Evolutionary conservation across 2,888 invertebrate species (phyloP), one percentile per base, ranked within the genome.

Genomic region (Xylocampa areola): DNA sequence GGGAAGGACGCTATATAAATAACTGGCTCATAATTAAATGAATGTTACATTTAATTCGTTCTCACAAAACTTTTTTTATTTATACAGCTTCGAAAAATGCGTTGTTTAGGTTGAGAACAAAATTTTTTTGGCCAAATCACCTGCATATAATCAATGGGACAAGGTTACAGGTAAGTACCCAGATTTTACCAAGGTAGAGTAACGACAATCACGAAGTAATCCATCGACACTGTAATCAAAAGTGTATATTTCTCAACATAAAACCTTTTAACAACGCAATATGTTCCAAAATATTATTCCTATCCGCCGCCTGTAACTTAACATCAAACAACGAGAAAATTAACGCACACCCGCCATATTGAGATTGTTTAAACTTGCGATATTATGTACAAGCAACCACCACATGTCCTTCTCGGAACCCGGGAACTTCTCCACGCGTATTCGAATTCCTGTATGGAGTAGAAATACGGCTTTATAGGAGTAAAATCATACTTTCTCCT

Each of bases 401-500:
- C 91, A 89, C 91, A 90, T 91, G 91, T 92, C 92, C 91, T 90
- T 89, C 87, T 85, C 84, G 84, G 87, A 87, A 85, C 87, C 87
- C 87, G 88, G 85, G 87, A 91, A 90, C 89, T 92, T 91, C 86
- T 83, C 82, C 77, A 76, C 87, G 89, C 91, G 88, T 89, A 91
- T 90, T 93, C 90, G 91, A 92, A 94, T 94, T 92, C 92, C 93
- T 92, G 91, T 93, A 92, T 93, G 92, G 89, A 93, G 93, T 93
- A 92, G 94, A 92, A 94, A 93, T 94, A 92, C 93, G 91, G 92
- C 92, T 93, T 94, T 94, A 93, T 93, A 90, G 92, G 93, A 93
- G 92, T 91, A 93, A 93, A 94, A 93, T 94, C 94, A 92, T 93
- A 94, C 93, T 94, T 94, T 94, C 93, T 92, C 93, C 86, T 88